Evolutionary conservation across 2,888 invertebrate species (phyloP), one percentile per base, ranked within the genome.

Genomic region (Heliconius hortense): DNA sequence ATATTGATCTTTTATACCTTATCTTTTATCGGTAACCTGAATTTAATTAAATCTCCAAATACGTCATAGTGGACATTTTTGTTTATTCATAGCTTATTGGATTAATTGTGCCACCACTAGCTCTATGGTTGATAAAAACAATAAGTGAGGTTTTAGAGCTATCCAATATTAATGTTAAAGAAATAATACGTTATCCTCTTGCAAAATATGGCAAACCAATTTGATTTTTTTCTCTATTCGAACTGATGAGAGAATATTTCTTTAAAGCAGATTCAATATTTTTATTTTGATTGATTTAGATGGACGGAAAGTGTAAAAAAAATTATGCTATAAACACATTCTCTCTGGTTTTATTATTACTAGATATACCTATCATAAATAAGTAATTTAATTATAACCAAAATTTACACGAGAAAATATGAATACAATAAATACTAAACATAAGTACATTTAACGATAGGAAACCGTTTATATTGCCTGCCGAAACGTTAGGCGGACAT

Each of bases 11-110:
- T 35, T 75, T 43, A 4, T 26, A 26, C 21, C 2, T 64, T 21
- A 70, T 74, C 74, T 35, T 62, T 74, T 48, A 75, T 66, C 56
- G n/a, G 18, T 35, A 63, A 26, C 35, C 35, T 15, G 8, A 43
- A 67, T 63, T 76, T 76, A 72, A 76, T 72, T 76, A 76, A 72
- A 63, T 26, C 67, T 39, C n/a, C 13, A 31, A 53, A 69, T 31
- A 69, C 28, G 31, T 48, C 43, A 26, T 67, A 15, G 24, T 53
- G 21, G 64, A 13, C 28, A 66, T 43, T 39, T 39, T 7, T 66
- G 15, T 24, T 24, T n/a, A 64, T 31, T n/a, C 35, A 2, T 35
- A 35, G 15, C 21, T 63, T 63, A 31, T 24, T 64, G 1, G n/a
- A 66, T 43, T 24, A 39, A 43, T 43, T 24, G 24, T 39, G 64